Percentiles rank a stretch among this genome's conserved stretches.
These are phyloP conservation scores for Cepaea hortensis DNA, from an alignment of 2,888 invertebrate species.

Conservation along the genomic window DNA sequence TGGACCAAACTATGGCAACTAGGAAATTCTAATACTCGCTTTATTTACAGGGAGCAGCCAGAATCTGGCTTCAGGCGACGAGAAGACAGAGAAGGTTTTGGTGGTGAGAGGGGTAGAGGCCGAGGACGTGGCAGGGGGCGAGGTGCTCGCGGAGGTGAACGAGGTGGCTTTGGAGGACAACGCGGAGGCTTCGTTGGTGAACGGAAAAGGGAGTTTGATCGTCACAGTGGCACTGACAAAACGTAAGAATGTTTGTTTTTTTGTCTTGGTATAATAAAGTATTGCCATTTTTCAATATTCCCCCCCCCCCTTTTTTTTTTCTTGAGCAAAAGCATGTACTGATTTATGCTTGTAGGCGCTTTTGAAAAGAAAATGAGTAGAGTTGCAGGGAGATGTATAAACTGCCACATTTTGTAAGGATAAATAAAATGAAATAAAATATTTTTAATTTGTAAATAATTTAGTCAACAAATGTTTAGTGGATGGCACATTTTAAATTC, in stretches of 20 bases:
- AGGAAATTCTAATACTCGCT: no score
- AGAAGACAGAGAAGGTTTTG: constrained; percentile 53
- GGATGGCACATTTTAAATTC: background rate
- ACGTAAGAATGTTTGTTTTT: constrained; percentile 81
- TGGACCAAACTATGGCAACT: no score
- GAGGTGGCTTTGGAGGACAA: constrained; percentile 58
- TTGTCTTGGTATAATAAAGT: background rate
- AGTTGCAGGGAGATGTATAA: no score
- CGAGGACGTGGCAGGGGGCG: constrained; percentile 59
- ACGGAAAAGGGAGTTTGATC: constrained; percentile 91
- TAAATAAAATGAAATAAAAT: no score
- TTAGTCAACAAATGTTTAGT: background rate
- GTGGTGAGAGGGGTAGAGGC: constrained; percentile 55
- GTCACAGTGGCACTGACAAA: constrained; percentile 95
- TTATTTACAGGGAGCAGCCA: constrained; percentile 53
- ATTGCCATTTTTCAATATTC: background rate
- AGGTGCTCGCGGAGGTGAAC: constrained; percentile 57
- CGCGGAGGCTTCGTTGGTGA: constrained; percentile 79
- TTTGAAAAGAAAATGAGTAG: no score
- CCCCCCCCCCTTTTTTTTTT: background rate
- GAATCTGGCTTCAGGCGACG: constrained; percentile 51
- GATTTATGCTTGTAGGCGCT: no score
- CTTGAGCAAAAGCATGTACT: background rate
- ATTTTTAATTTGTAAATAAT: no score
- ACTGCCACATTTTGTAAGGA: no score